A percentile compares a stretch with the other conserved stretches of the same genome.
Evolutionary conservation across 2,888 invertebrate genomes (phyloP).

Genomic region (Drosophila phalerata): DNA sequence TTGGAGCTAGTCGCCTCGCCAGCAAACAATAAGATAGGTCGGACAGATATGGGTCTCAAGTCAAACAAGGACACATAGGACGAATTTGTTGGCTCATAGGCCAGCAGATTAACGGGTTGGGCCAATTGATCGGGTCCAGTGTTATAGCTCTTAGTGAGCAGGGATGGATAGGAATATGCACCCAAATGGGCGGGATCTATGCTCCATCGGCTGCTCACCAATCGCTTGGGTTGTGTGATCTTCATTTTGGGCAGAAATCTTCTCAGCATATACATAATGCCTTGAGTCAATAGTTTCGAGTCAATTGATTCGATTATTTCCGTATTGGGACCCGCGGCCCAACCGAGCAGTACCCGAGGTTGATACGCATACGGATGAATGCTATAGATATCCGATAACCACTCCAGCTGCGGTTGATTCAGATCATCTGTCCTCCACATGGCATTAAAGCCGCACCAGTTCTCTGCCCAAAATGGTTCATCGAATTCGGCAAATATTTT

Average conservation of each 20-base stretch:
- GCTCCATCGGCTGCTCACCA: slow-evolving; percentile 88
- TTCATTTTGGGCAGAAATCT: slow-evolving; percentile 66
- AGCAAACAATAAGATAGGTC: slow-evolving; percentile 87
- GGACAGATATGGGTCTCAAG: slow-evolving; percentile 53
- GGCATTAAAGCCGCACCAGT: slow-evolving; percentile 86
- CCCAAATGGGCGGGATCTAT: slow-evolving; percentile 87
- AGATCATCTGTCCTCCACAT: slow-evolving; percentile 87
- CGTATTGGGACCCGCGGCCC: slow-evolving; percentile 88
- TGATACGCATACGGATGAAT: slow-evolving; percentile 89
- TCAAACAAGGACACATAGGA: slow-evolving; percentile 5
- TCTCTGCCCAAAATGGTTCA: slow-evolving; percentile 87
- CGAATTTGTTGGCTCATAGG: slow-evolving; percentile 3
- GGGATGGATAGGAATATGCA: slow-evolving; percentile 88
- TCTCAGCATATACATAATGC: slow-evolving; percentile 66
- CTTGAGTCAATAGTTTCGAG: slow-evolving; percentile 84
- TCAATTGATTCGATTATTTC: slow-evolving; percentile 87
- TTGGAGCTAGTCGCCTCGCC: slow-evolving; percentile 89
- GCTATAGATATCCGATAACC: slow-evolving; percentile 88
- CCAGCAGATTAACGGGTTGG: slow-evolving; percentile 84
- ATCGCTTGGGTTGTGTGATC: slow-evolving; percentile 62
- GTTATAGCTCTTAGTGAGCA: slow-evolving; percentile 86
- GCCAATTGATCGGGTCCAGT: slow-evolving; percentile 86
- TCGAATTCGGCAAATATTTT: slow-evolving; percentile 88
- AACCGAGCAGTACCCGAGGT: slow-evolving; percentile 88
- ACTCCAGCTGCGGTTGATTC: slow-evolving; percentile 81